Evolutionary conservation across 2,113 vertebrate genomes (phyloP).

Genomic region (Apus apus): DNA sequence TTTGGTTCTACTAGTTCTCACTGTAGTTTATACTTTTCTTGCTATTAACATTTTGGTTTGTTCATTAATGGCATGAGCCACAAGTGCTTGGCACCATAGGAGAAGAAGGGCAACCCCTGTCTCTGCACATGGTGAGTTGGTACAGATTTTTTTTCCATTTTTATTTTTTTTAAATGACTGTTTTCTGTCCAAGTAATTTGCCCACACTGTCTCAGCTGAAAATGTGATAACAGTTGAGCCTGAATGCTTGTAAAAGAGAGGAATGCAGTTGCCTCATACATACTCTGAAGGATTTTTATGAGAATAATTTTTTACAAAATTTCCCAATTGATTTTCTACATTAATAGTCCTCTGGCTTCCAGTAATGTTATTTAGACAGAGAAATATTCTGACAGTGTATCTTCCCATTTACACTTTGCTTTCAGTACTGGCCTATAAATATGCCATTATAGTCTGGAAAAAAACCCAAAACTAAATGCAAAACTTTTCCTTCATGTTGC

Average conservation of each 20-base stretch:
- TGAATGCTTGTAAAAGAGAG: background rate
- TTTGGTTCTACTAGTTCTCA: background rate
- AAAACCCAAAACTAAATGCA: background rate
- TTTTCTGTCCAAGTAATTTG: background rate
- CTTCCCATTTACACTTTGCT: slow-evolving; percentile 16
- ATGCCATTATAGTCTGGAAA: background rate
- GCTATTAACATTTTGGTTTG: background rate
- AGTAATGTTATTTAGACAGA: slow-evolving; percentile 44
- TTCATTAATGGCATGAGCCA: background rate
- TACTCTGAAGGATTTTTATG: slow-evolving; percentile 44
- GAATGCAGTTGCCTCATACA: background rate
- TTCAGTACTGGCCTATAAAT: slow-evolving; percentile 20
- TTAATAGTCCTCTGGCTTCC: slow-evolving; percentile 39
- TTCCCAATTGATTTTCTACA: background rate
- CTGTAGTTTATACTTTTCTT: background rate
- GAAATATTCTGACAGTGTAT: slow-evolving; percentile 34
- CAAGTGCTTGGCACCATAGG: background rate
- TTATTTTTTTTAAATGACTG: background rate
- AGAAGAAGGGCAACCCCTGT: background rate
- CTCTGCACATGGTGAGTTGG: background rate
- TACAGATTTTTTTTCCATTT: background rate
- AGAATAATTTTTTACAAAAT: slow-evolving; percentile 55
- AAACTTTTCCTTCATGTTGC: background rate
- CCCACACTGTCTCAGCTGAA: background rate
- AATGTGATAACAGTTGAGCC: background rate